Percentiles rank a stretch among this genome's conserved stretches.
Evolutionary conservation across 2,888 invertebrate species (phyloP).

Genomic region (Liposcelis brunnea): DNA sequence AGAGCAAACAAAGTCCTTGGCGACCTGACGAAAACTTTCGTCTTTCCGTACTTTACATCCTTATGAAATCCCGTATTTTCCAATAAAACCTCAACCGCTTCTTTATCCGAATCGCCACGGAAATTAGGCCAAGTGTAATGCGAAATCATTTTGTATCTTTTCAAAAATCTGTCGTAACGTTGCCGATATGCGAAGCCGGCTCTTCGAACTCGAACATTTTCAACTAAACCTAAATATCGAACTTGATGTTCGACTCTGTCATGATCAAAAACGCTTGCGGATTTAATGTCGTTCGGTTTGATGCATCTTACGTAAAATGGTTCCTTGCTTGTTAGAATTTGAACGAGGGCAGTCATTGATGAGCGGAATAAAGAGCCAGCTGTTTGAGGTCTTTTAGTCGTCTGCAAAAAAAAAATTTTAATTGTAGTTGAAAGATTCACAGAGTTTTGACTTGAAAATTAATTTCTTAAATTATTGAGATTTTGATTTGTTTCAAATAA

Average conservation of each 20-base stretch:
- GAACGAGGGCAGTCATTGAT: slow-evolving; percentile 80
- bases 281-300: slow-evolving; percentile 91
- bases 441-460: not conserved
- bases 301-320: slow-evolving; percentile 95
- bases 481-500: no score
- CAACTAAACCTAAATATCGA: slow-evolving; percentile 77
- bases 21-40: slow-evolving; percentile 88
- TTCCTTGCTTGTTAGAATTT: slow-evolving; percentile 78
- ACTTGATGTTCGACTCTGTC: slow-evolving; percentile 60
- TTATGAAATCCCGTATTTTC: slow-evolving; percentile 55
- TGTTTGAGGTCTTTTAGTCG: slow-evolving; percentile 86
- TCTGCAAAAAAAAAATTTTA: slow-evolving; percentile 32
- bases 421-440: slow-evolving; percentile 3
- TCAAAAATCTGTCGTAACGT: slow-evolving; percentile 80
- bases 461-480: slow-evolving; percentile 2
- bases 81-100: slow-evolving; percentile 72
- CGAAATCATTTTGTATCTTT: slow-evolving; percentile 91
- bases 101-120: slow-evolving; percentile 53
- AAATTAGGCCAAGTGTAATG: slow-evolving; percentile 96
- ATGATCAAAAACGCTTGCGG: slow-evolving; percentile 68
- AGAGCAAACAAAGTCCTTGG: slow-evolving; percentile 80
- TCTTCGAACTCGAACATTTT: slow-evolving; percentile 87
- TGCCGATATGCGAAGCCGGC: slow-evolving; percentile 96
- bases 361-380: slow-evolving; percentile 89
- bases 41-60: slow-evolving; percentile 88